Evolutionary conservation across 1,140 invertebrate genomes (phyloP).

Genomic region (Apis laboriosa): DNA sequence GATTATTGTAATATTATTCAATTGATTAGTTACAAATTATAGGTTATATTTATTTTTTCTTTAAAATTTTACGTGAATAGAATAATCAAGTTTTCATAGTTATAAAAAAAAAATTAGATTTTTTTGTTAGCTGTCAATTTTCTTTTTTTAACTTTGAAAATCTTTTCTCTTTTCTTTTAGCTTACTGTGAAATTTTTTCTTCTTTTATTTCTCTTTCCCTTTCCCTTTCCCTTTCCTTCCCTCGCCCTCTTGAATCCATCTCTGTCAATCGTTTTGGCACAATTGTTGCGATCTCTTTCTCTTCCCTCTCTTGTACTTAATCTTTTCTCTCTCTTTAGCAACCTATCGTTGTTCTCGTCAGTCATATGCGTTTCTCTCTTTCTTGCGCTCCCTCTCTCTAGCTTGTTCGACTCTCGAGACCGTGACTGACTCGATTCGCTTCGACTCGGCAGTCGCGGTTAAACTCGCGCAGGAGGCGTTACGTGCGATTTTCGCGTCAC

Average conservation of each 20-base stretch:
- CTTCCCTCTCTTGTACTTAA: not conserved
- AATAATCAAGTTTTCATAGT: not conserved
- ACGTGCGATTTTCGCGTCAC: constrained; percentile 18
- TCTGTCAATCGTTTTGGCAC: constrained; percentile 10
- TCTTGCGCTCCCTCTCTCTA: constrained; percentile 44
- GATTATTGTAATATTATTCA: too few species aligned
- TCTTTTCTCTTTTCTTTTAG: constrained; percentile 18
- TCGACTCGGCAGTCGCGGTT: constrained; percentile 70
- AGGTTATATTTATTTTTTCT: not conserved
- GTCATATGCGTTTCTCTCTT: constrained; percentile 2
- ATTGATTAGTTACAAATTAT: too few species aligned
- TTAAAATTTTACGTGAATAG: not conserved
- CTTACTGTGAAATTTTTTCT: not conserved
- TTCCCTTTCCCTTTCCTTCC: not conserved
- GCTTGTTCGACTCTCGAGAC: constrained; percentile 27
- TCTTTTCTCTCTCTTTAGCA: constrained; percentile 8
- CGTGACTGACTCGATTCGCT: constrained; percentile 54
- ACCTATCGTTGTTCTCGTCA: not conserved
- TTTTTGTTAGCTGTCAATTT: not conserved
- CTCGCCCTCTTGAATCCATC: not conserved
- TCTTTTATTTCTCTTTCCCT: not conserved
- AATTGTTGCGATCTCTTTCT: constrained; percentile 14
- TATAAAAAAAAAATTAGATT: not conserved
- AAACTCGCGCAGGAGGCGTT: constrained; percentile 61
- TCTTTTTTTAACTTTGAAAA: too few species aligned